Conservation (phyloP, 2,797 vertebrate species). For the Rhynchotus rufescens region DNA sequence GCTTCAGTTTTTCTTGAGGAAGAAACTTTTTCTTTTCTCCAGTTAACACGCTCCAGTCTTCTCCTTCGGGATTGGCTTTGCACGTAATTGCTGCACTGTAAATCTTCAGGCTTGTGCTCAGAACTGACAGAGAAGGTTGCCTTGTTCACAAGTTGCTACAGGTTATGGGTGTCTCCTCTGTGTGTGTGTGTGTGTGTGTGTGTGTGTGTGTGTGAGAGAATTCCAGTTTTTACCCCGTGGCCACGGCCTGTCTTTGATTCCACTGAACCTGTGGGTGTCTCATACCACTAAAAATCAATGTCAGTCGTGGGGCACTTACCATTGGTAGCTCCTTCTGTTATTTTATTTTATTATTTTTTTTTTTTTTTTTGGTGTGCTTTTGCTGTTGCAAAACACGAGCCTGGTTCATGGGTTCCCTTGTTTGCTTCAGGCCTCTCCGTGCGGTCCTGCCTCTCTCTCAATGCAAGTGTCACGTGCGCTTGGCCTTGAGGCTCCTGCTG, state of each 20-base stretch:
- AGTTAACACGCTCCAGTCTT: rapidly evolving
- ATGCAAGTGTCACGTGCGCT: not conserved
- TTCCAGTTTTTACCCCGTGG: not conserved
- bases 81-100: not conserved
- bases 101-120: not conserved
- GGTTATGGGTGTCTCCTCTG: not conserved
- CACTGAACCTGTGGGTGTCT: not conserved
- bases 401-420: not conserved
- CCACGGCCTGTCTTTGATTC: not conserved
- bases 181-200: not conserved
- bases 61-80: not conserved
- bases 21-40: not conserved
- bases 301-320: not conserved
- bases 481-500: not conserved
- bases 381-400: not conserved
- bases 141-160: not conserved
- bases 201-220: not conserved
- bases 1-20: not conserved
- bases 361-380: not conserved
- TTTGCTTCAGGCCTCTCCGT: not conserved
- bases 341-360: no score
- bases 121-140: not conserved
- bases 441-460: not conserved
- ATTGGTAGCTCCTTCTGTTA: not conserved
- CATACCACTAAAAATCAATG: not conserved